These are phyloP conservation scores for Cheiracanthium punctorium DNA, from an alignment of 2,888 invertebrate genomes.

Conservation along the genomic window DNA sequence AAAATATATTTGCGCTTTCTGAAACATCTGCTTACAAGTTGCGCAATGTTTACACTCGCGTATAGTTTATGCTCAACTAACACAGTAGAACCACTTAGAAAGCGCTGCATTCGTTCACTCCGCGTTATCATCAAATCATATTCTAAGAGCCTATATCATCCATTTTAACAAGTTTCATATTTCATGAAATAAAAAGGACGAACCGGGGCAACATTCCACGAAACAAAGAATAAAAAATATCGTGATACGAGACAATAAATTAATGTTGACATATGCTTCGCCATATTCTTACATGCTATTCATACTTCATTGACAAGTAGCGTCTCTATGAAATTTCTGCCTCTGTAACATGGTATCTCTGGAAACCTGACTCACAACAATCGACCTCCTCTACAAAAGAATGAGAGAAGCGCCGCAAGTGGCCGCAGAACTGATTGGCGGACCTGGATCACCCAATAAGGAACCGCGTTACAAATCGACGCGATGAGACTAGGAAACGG, in stretches of 20 bases:
- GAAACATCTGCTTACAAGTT: too few relatives aligned
- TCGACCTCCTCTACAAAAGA: constrained; percentile 12
- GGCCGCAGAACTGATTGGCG: constrained; percentile 33
- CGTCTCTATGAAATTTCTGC: not conserved
- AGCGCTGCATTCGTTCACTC: too few relatives aligned
- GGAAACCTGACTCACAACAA: constrained; percentile 8
- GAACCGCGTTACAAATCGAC: constrained; percentile 56
- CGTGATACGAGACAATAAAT: not conserved
- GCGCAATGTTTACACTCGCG: too few relatives aligned
- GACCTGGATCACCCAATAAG: constrained; percentile 55
- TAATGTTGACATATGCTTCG: not conserved
- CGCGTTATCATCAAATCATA: too few relatives aligned
- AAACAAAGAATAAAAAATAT: not conserved
- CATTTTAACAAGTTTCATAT: too few relatives aligned
- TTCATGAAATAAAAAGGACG: too few relatives aligned
- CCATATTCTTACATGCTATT: not conserved
- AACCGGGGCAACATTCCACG: too few relatives aligned
- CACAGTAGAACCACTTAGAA: too few relatives aligned
- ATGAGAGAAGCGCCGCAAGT: constrained; percentile 17
- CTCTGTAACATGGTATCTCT: not conserved
- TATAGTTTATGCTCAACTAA: too few relatives aligned
- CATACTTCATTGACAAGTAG: not conserved
- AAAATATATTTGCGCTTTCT: too few relatives aligned
- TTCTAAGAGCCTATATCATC: too few relatives aligned
- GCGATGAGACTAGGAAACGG: constrained; percentile 65